phyloP scores from a whole-genome alignment of 2,797 vertebrate genomes.

The Capromys pilorides region DNA sequence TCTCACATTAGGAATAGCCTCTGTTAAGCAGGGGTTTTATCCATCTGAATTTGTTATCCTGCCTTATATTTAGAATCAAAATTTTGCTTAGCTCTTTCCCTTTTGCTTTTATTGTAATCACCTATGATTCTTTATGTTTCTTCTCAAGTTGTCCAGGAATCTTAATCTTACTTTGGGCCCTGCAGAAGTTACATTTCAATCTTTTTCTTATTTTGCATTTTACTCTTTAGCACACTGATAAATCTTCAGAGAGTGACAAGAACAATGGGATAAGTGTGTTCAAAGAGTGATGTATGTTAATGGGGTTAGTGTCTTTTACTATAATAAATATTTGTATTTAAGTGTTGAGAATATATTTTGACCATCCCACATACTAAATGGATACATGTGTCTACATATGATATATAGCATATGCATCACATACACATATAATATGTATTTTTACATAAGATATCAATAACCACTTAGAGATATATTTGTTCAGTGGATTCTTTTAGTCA shows the following conservation, averaged over 20 bases:
- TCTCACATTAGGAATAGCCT: not conserved
- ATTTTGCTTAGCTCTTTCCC: not conserved
- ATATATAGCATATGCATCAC: not conserved
- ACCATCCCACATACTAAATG: not conserved
- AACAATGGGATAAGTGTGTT: not conserved
- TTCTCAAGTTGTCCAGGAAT: not conserved
- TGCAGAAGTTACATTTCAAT: not conserved
- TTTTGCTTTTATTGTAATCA: not conserved
- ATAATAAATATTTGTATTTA: not conserved
- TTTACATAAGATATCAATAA: not conserved
- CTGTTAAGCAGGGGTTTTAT: not conserved
- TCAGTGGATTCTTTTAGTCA: not conserved
- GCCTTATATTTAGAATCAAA: not conserved
- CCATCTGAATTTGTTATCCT: not conserved
- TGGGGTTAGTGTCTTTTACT: not conserved
- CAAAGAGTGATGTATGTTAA: not conserved
- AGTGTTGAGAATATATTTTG: not conserved
- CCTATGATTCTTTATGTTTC: not conserved
- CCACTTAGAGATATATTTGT: not conserved
- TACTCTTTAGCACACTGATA: not conserved
- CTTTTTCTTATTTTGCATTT: not conserved
- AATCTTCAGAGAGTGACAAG: not conserved
- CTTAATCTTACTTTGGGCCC: not conserved
- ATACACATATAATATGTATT: not conserved
- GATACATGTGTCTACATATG: not conserved